phyloP scores from a whole-genome alignment of 1,140 invertebrate genomes.

The Meteorus sp. region DNA sequence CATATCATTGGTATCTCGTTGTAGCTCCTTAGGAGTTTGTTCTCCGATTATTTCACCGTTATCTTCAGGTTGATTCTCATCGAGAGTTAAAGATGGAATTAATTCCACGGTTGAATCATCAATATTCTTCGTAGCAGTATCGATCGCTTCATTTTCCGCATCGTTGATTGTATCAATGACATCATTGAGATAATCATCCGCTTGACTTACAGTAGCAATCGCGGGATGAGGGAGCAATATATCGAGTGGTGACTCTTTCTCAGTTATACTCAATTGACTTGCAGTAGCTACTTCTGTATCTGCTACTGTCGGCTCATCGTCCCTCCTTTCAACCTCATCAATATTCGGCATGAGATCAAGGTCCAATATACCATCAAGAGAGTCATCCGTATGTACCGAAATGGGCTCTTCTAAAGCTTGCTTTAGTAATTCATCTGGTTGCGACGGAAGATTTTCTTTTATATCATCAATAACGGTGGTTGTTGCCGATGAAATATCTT shows the following conservation, averaged over 20 bases:
- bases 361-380: constrained; percentile 34
- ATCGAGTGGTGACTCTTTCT: constrained; percentile 1
- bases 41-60: constrained; percentile 26
- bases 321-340: constrained; percentile 25
- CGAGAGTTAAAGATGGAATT: too few relatives aligned
- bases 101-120: constrained; percentile 1
- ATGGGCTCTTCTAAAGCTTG: constrained; percentile 30
- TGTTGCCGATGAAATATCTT: too few relatives aligned
- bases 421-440: constrained; percentile 23
- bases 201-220: background rate
- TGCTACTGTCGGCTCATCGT: constrained; percentile 20
- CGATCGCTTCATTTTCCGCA: background rate
- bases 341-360: constrained; percentile 34
- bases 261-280: constrained; percentile 9
- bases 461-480: constrained; percentile 23
- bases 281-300: constrained; percentile 15
- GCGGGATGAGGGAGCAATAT: background rate
- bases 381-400: constrained; percentile 29
- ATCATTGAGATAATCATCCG: background rate
- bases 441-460: constrained; percentile 27
- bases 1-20: constrained; percentile 11
- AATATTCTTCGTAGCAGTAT: background rate
- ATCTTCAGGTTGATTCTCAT: background rate
- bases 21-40: constrained; percentile 12
- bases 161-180: constrained; percentile 3